Conservation (phyloP, 2,888 invertebrate species). For the Volucella inflata region DNA sequence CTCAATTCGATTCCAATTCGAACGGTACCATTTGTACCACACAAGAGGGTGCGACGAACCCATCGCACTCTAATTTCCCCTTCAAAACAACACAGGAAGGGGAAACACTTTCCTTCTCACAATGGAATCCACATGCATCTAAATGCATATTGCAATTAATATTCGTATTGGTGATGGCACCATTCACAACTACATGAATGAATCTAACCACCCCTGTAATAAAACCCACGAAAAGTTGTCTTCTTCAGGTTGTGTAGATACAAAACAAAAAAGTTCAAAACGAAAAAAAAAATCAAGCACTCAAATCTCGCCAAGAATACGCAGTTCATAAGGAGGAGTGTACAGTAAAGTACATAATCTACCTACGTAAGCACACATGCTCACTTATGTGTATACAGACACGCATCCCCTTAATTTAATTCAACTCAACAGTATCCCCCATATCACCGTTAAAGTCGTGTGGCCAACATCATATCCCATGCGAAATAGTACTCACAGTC, state of each 20-base stretch:
- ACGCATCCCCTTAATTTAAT: constrained; percentile 49
- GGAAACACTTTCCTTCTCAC: constrained; percentile 60
- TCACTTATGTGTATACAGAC: constrained; percentile 20
- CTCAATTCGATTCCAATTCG: constrained; percentile 58
- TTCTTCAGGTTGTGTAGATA: constrained; percentile 64
- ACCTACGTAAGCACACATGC: constrained; percentile 67
- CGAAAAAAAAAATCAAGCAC: background rate
- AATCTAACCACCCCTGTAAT: constrained; percentile 56
- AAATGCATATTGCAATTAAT: constrained; percentile 13
- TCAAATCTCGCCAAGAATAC: constrained; percentile 55
- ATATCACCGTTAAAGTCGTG: constrained; percentile 25
- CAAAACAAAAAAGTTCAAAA: background rate
- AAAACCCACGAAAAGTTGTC: constrained; percentile 58
- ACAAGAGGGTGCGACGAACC: constrained; percentile 73
- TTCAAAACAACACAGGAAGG: constrained; percentile 20
- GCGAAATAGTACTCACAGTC: background rate
- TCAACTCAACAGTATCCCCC: constrained; percentile 38
- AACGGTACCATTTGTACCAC: constrained; percentile 39
- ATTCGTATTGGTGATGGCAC: constrained; percentile 7
- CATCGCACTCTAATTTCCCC: constrained; percentile 18
- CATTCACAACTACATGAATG: constrained; percentile 26
- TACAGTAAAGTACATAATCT: constrained; percentile 70
- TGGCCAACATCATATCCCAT: constrained; percentile 23
- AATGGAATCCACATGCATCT: constrained; percentile 33
- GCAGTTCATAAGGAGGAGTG: constrained; percentile 74